Conservation (phyloP, 2,797 vertebrate species). For the Hippopotamyrus pictus region DNA sequence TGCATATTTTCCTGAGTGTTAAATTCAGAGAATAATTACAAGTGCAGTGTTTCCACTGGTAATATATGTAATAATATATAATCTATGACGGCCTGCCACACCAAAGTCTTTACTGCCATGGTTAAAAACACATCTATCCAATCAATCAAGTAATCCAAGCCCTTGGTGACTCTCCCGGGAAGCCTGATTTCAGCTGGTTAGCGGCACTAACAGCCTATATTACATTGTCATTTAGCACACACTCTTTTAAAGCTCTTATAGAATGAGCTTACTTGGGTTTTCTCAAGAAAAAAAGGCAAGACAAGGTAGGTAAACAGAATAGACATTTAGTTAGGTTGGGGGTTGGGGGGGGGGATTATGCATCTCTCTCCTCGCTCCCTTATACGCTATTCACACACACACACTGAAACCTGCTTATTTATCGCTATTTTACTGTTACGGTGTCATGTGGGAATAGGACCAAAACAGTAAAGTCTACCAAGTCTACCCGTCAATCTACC, state of each 20-base stretch:
- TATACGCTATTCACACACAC: not conserved
- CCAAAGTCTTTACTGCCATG: not conserved
- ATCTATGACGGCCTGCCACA: not conserved
- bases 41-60: not conserved
- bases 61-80: not conserved
- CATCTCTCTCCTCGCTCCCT: not conserved
- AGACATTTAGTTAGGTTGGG: not conserved
- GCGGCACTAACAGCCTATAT: not conserved
- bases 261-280: not conserved
- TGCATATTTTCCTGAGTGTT: not conserved
- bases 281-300: not conserved
- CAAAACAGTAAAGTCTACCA: not conserved
- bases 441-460: not conserved
- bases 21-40: not conserved
- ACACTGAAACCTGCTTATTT: not conserved
- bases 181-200: not conserved
- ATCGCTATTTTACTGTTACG: not conserved
- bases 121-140: not conserved
- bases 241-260: not conserved
- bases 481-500: not conserved
- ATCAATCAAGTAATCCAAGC: not conserved
- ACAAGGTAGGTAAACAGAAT: not conserved
- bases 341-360: not conserved
- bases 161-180: not conserved
- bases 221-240: not conserved